Conservation (phyloP, 2,113 vertebrate species). For the Nyctereutes procyonoides region DNA sequence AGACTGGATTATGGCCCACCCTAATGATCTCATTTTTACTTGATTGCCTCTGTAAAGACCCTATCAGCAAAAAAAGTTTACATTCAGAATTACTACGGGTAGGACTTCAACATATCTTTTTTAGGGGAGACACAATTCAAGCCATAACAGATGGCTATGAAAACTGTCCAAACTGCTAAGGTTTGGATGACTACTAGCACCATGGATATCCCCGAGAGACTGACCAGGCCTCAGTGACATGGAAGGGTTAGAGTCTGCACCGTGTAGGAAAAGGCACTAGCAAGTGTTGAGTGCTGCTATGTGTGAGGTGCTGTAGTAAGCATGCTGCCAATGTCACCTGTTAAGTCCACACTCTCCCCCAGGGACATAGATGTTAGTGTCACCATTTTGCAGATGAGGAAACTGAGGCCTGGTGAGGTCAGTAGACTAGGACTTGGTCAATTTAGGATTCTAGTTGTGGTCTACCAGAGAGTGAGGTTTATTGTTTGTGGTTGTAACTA, state of each 20-base stretch:
- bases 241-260: neutral
- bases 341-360: neutral
- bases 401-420: neutral
- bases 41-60: neutral
- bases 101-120: neutral
- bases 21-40: neutral
- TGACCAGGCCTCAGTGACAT: neutral
- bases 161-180: neutral
- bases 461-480: neutral
- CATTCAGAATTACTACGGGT: neutral
- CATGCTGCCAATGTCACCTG: neutral
- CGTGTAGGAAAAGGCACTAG: neutral
- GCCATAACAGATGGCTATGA: neutral
- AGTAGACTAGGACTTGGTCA: neutral
- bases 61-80: neutral
- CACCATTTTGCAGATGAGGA: neutral
- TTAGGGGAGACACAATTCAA: neutral
- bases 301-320: neutral
- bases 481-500: neutral
- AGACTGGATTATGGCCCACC: neutral
- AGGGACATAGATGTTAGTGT: neutral
- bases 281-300: accelerated
- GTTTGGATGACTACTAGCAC: neutral
- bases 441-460: neutral
- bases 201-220: neutral